A percentile compares a stretch with the other conserved stretches of the same genome.
Evolutionary conservation across 1,140 invertebrate genomes (phyloP).

Genomic region (Drosophila virilis): DNA sequence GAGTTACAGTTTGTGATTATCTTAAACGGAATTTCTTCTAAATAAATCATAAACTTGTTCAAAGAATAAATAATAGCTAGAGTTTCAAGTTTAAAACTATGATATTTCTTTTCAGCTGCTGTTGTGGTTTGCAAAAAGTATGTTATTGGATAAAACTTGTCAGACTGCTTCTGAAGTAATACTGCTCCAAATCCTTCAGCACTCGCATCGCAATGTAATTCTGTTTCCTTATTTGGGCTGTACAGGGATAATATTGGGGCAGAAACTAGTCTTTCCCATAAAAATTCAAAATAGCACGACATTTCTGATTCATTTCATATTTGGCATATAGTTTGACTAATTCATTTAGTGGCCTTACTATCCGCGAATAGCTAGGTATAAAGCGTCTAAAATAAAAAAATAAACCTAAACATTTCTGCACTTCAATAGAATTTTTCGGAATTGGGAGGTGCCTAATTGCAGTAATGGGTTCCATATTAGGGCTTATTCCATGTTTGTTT

Average conservation of each 20-base stretch:
- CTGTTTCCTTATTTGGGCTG: background rate
- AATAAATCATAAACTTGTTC: slow-evolving; percentile 2
- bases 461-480: slow-evolving; percentile 55
- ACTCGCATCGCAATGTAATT: too few relatives aligned
- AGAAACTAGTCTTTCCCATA: background rate
- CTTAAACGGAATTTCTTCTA: background rate
- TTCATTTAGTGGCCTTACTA: too few relatives aligned
- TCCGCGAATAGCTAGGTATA: background rate
- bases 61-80: slow-evolving; percentile 5
- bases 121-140: background rate
- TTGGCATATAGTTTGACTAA: too few relatives aligned
- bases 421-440: slow-evolving; percentile 47
- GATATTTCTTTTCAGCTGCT: background rate
- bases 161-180: background rate
- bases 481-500: slow-evolving; percentile 45
- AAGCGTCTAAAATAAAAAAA: background rate
- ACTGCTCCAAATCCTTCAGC: background rate
- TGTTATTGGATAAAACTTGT: background rate
- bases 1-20: too few relatives aligned
- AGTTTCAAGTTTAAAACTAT: slow-evolving; percentile 12
- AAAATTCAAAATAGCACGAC: too few relatives aligned
- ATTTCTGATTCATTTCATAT: too few relatives aligned
- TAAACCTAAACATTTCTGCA: slow-evolving; percentile 63
- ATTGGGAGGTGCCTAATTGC: slow-evolving; percentile 69
- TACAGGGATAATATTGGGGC: background rate